A percentile compares a stretch with the other conserved stretches of the same genome.
Evolutionary conservation across 2,797 vertebrate species (phyloP).

Genomic region (Nannoperca obscura): DNA sequence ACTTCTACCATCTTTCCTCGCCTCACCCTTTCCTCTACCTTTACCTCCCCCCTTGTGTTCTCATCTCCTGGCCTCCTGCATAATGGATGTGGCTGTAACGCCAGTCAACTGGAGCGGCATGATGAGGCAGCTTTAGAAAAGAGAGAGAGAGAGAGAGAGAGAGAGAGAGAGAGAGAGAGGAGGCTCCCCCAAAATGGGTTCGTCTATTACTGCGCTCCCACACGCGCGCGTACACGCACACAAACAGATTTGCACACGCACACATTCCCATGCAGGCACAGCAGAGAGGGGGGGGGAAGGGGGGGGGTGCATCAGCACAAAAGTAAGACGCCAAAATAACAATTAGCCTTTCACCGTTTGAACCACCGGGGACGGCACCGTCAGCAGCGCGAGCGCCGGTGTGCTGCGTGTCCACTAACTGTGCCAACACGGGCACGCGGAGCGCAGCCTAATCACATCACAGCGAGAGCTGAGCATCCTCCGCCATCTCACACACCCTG

Average conservation of each 20-base stretch:
- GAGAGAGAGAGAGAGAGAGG: conserved; percentile 14
- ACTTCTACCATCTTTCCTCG: neutral
- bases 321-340: conserved; percentile 26
- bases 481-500: conserved; percentile 56
- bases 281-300: too few relatives aligned
- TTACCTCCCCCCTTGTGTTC: conserved; percentile 20
- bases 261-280: conserved; percentile 44
- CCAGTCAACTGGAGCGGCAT: conserved; percentile 64
- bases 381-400: neutral
- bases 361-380: neutral
- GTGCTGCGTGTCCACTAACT: neutral
- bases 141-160: conserved; percentile 23
- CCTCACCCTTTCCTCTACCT: neutral
- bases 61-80: conserved; percentile 69
- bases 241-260: conserved; percentile 1
- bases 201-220: conserved; percentile 32
- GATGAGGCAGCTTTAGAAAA: conserved; percentile 67
- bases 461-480: conserved; percentile 39
- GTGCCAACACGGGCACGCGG: conserved; percentile 2
- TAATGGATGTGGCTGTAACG: conserved; percentile 73
- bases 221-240: conserved; percentile 19
- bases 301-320: neutral
- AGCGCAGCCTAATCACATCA: conserved; percentile 59
- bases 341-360: neutral
- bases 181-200: conserved; percentile 33